Evolutionary conservation across 2,888 invertebrate species (phyloP), one percentile per base, ranked within the genome.

Genomic region (Margaritifera margaritifera): DNA sequence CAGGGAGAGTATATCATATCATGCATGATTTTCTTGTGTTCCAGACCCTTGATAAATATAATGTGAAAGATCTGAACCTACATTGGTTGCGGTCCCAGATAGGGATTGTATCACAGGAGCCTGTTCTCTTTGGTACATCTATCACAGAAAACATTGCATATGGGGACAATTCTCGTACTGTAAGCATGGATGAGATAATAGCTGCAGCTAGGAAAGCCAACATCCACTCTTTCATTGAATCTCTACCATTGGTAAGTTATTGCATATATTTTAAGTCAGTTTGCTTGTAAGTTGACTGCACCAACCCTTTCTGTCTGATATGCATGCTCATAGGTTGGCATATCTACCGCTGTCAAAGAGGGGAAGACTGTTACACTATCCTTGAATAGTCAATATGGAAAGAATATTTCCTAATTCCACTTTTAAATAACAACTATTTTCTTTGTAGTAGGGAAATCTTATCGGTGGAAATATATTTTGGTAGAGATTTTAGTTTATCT

Each of bases 31-130:
- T 18, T 42, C 55, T 65, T 57, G 27, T 64, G 31, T 78, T 75
- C 22, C 77, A 84, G 84, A 25, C 53, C 6, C 56, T 90, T 18
- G 91, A 90, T 77, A 87, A 83, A 55, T 75, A 84, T 59, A 84
- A 95, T 82, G 91, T 96, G 52, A 92, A 92, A 74, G 92, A 93
- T 55, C 88, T 95, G 81, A 93, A 94, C 1, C 86, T 92, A 0
- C 66, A 72, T 25, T 93, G 93, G 64, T 89, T 95, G 15, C 92
- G 98, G 69, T 92, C 93, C 57, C 94, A 95, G 77, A 92, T 98
- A 71, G 96, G 96, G 5, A 94, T 97, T 73, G 97, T 98, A 1
- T 95, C 96, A 5, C 98, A 98, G 90, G 97, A 98, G 85, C 98
- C 97, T 0, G 93, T 94, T 1, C 92, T 98, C 0, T 98, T 98